Evolutionary conservation across 2,113 vertebrate genomes (phyloP).

Genomic region (human (Homo sapiens)): GRCh38 chrX:54762501-54763000

Average conservation of each 20-base stretch:
- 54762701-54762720: constrained; percentile 11
- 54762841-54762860: background rate
- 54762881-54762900: background rate
- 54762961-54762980: background rate
- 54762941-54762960: background rate
- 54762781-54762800: background rate
- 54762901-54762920: background rate
- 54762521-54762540: background rate
- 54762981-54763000: background rate
- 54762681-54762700: background rate
- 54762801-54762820: background rate
- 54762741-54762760: background rate
- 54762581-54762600: background rate
- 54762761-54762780: background rate
- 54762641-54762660: background rate
- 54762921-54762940: background rate
- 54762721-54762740: background rate
- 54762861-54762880: background rate
- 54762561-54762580: background rate
- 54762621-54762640: background rate
- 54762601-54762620: constrained; percentile 23
- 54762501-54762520: background rate
- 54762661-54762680: background rate
- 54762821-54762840: background rate
- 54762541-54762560: background rate